Evolutionary conservation across 2,113 vertebrate species (phyloP).

Genomic region (Dendropsophus ebraccatus): DNA sequence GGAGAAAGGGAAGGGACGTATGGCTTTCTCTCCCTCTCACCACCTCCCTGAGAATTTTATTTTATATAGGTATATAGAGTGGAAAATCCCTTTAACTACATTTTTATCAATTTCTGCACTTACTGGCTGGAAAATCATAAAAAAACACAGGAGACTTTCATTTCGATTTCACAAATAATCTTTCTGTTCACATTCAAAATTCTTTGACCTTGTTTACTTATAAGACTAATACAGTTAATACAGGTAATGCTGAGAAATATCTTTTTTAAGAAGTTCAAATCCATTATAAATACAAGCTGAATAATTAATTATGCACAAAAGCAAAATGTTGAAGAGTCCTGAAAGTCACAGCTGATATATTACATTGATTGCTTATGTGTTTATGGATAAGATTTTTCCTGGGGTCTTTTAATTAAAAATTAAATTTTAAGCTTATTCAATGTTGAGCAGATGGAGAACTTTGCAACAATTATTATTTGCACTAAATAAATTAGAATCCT

Average conservation of each 20-base stretch:
- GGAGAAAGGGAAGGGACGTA: too few species aligned
- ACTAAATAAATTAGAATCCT: neutral
- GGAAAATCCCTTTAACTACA: too few species aligned
- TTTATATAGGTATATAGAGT: too few species aligned
- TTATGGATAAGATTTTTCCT: neutral
- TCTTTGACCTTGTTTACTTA: neutral
- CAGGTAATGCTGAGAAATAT: neutral
- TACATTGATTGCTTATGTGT: constrained; percentile 7
- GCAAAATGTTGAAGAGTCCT: neutral
- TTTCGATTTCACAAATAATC: too few species aligned
- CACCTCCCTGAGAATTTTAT: too few species aligned
- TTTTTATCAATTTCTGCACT: too few species aligned
- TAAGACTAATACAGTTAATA: neutral
- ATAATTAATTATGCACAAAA: neutral
- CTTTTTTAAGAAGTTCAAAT: constrained; percentile 5
- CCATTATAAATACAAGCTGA: neutral
- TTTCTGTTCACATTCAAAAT: neutral
- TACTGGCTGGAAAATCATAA: too few species aligned
- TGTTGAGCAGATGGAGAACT: constrained; percentile 11
- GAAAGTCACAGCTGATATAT: constrained; percentile 15
- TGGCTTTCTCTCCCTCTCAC: too few species aligned
- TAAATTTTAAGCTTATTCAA: constrained; percentile 3
- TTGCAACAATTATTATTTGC: constrained; percentile 4
- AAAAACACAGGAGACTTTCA: too few species aligned
- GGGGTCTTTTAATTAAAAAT: constrained; percentile 5